phyloP scores from a whole-genome alignment of 2,113 vertebrate species.

The Pachyramphus minor region DNA sequence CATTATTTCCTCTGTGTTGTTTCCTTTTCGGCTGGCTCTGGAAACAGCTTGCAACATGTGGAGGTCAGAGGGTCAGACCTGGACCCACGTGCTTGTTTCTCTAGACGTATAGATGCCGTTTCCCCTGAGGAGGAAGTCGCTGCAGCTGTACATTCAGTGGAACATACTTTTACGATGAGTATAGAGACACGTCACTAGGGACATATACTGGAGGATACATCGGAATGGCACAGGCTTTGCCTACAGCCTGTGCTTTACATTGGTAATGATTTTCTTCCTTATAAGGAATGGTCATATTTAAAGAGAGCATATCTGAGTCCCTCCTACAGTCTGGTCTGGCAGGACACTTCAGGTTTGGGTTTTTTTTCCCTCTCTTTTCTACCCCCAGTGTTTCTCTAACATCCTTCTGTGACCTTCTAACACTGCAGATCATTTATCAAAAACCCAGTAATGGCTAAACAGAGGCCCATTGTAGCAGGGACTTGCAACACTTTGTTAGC shows the following conservation, averaged over 20 bases:
- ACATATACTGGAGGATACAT: neutral
- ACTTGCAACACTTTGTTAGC: neutral
- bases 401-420: neutral
- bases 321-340: neutral
- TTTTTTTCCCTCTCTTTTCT: accelerated
- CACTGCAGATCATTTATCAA: neutral
- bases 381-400: neutral
- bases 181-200: neutral
- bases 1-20: neutral
- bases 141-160: neutral
- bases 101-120: neutral
- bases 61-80: neutral
- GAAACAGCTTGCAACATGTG: neutral
- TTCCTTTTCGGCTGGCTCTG: slow-evolving; percentile 40
- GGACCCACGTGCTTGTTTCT: neutral
- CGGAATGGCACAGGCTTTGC: neutral
- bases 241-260: neutral
- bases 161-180: neutral
- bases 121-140: neutral
- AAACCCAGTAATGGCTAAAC: neutral
- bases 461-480: neutral
- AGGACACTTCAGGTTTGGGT: neutral
- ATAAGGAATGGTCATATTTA: neutral
- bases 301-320: neutral
- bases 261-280: slow-evolving; percentile 4